phyloP scores from a whole-genome alignment of 2,797 vertebrate genomes.

The Pangasius macronema region DNA sequence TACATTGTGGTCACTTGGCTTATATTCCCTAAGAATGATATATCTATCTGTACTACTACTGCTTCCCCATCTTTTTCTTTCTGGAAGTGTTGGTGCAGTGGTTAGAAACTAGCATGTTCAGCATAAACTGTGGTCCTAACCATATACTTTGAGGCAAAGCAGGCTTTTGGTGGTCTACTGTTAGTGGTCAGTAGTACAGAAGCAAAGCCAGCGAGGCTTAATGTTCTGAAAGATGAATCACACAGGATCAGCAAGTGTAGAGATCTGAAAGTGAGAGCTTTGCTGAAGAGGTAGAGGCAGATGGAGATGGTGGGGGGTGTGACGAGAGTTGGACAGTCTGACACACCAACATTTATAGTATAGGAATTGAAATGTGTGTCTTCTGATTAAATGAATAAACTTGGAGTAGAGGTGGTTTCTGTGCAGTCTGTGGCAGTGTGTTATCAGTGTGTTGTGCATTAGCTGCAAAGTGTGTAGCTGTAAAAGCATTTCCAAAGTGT shows the following conservation, averaged over 20 bases:
- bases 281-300: background rate
- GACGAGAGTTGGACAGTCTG: background rate
- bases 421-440: background rate
- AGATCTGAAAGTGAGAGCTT: background rate
- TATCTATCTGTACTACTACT: background rate
- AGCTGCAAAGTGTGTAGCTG: background rate
- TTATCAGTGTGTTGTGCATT: background rate
- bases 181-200: slow-evolving; percentile 47
- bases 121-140: slow-evolving; percentile 59
- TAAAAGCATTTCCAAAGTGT: background rate
- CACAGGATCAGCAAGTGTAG: background rate
- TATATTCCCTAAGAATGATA: background rate
- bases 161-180: slow-evolving; percentile 33
- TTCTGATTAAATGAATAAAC: slow-evolving; percentile 17
- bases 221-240: background rate
- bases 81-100: slow-evolving; percentile 30
- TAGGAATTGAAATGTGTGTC: background rate
- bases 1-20: slow-evolving; percentile 43
- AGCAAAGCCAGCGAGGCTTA: slow-evolving; percentile 19
- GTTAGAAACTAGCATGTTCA: slow-evolving; percentile 49
- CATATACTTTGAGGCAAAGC: slow-evolving; percentile 59
- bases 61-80: background rate
- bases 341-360: background rate
- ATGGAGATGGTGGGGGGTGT: no score
- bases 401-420: background rate